These are phyloP conservation scores for Nothobranchius furzeri DNA, from an alignment of 2,113 vertebrate species.

Conservation along the genomic window DNA sequence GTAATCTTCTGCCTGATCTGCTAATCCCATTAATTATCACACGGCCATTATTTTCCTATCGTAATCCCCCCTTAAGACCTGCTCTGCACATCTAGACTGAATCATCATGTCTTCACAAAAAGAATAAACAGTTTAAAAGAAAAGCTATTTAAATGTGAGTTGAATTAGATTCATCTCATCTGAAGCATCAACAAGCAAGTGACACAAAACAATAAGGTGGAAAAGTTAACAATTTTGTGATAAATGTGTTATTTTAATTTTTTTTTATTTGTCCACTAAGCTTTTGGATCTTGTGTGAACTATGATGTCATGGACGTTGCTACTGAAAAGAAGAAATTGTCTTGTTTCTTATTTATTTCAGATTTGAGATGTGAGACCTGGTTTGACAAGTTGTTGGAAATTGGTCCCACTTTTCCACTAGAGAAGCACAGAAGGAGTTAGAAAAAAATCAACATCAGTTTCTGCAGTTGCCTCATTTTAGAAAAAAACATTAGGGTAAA, in stretches of 20 bases:
- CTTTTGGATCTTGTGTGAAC: too few species aligned
- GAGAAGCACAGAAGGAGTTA: background rate
- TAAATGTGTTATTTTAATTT: too few species aligned
- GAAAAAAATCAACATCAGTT: background rate
- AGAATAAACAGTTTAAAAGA: background rate
- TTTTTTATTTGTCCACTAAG: too few species aligned
- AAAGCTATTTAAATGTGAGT: background rate
- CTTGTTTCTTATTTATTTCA: background rate
- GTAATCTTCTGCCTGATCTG: slow-evolving; percentile 66
- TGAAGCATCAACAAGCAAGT: background rate
- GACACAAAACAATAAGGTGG: background rate
- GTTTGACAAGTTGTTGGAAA: background rate
- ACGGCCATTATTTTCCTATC: slow-evolving; percentile 57
- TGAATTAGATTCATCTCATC: background rate
- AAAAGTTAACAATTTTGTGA: too few species aligned
- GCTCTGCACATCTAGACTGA: slow-evolving; percentile 43
- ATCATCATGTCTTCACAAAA: slow-evolving; percentile 6
- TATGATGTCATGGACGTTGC: too few species aligned
- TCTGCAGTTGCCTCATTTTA: slow-evolving; percentile 8
- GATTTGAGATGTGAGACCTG: too few species aligned
- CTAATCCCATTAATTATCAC: slow-evolving; percentile 78
- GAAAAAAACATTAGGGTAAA: background rate
- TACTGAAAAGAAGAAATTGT: background rate
- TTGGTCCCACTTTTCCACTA: background rate
- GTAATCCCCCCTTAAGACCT: slow-evolving; percentile 55